phyloP scores from a whole-genome alignment of 2,113 vertebrate genomes.

The Hypanus sabinus region DNA sequence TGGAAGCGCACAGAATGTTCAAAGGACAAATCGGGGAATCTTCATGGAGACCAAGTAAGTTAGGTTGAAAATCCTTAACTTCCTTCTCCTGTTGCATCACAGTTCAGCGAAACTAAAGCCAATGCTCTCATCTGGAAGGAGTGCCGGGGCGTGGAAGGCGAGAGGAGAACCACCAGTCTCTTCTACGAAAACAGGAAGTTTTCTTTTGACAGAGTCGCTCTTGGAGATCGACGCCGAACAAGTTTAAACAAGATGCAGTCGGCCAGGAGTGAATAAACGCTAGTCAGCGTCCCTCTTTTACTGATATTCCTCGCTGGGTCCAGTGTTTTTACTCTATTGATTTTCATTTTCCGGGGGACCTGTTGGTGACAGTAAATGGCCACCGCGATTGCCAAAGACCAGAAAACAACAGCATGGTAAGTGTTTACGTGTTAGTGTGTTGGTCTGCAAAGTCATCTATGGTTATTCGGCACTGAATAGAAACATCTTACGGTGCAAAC shows the following conservation, averaged over 20 bases:
- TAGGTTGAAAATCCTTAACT: too few species aligned
- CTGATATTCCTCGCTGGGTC: not conserved
- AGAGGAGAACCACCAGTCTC: not conserved
- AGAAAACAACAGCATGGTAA: not conserved
- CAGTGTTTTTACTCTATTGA: not conserved
- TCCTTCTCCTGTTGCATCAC: too few species aligned
- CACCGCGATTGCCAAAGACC: not conserved
- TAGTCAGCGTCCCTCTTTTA: too few species aligned
- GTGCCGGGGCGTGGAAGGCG: not conserved
- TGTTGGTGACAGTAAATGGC: not conserved
- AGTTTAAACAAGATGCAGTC: not conserved
- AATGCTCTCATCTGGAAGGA: not conserved
- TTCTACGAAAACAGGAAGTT: not conserved
- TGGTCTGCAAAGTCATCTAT: too few species aligned
- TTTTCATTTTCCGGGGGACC: not conserved
- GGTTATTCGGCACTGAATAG: too few species aligned
- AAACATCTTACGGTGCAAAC: not conserved
- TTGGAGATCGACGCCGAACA: not conserved
- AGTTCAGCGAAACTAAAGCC: not conserved
- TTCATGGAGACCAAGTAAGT: not conserved
- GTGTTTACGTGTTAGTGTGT: not conserved
- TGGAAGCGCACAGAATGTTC: not conserved
- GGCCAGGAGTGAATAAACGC: not conserved
- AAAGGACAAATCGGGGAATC: not conserved
- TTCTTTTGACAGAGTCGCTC: not conserved